A percentile compares a stretch with the other conserved stretches of the same genome.
Conservation (phyloP, 2,113 vertebrate species). For the Pelodiscus sinensis region DNA sequence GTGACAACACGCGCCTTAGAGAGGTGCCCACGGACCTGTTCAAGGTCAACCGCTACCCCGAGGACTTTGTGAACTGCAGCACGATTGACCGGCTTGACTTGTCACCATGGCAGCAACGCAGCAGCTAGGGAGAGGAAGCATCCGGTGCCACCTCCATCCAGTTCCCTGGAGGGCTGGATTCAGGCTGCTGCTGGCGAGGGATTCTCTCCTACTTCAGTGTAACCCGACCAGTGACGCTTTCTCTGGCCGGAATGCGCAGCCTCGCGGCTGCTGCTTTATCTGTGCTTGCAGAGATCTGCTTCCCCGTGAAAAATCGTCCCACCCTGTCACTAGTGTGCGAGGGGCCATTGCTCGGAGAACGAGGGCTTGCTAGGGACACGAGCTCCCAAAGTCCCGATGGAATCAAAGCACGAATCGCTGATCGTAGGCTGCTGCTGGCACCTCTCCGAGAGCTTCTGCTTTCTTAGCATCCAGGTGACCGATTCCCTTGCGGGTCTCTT, state of each 20-base stretch:
- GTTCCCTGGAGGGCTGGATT: not conserved
- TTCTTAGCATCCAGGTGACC: not conserved
- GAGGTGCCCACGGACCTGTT: conserved; percentile 83
- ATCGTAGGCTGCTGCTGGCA: not conserved
- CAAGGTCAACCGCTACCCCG: conserved; percentile 56
- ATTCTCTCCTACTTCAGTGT: not conserved
- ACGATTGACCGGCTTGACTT: conserved; percentile 58
- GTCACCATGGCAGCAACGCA: conserved; percentile 63
- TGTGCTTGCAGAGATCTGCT: not conserved
- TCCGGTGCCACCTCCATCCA: not conserved
- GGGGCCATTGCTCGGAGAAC: not conserved
- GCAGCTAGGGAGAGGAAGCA: too few relatives aligned
- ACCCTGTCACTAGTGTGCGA: not conserved
- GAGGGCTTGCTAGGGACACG: not conserved
- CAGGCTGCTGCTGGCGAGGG: not conserved
- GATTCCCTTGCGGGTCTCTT: not conserved
- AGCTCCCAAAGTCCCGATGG: not conserved
- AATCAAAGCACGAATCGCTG: not conserved
- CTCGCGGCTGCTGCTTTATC: not conserved
- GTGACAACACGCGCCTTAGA: conserved; percentile 87
- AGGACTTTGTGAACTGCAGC: conserved; percentile 63
- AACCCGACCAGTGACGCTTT: not conserved
- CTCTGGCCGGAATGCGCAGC: not conserved
- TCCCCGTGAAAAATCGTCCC: not conserved
- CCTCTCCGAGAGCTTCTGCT: not conserved